Evolutionary conservation across 2,797 vertebrate genomes (phyloP).

Genomic region (Pseudochaenichthys georgianus): DNA sequence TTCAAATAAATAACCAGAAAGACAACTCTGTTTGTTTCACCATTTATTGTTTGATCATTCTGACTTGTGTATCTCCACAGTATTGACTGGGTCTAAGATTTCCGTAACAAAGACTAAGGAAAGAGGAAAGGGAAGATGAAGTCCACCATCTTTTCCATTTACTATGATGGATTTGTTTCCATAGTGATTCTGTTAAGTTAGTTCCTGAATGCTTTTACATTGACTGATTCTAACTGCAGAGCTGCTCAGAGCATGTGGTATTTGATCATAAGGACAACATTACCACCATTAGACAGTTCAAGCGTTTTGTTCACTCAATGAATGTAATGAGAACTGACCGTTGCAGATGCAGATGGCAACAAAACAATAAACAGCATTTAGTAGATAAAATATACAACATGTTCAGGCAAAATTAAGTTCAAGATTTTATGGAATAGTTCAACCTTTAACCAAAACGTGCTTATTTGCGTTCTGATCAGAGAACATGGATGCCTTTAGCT

Average conservation of each 20-base stretch:
- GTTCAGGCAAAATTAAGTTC: no score
- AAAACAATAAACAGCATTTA: not conserved
- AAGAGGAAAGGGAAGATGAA: not conserved
- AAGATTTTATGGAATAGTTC: no score
- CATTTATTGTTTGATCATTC: no score
- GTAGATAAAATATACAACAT: no score
- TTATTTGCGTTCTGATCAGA: no score
- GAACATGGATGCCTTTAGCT: no score
- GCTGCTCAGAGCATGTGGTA: not conserved
- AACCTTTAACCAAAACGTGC: no score
- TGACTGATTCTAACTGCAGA: not conserved
- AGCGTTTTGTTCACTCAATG: not conserved
- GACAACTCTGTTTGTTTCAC: no score
- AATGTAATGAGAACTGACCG: not conserved
- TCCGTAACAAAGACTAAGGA: not conserved
- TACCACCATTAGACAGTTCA: not conserved
- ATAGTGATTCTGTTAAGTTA: constrained; percentile 9
- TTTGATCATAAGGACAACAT: not conserved
- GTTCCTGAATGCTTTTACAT: constrained; percentile 3
- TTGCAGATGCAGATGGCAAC: not conserved
- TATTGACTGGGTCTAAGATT: no score
- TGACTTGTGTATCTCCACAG: no score
- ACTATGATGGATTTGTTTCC: not conserved
- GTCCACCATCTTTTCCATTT: constrained; percentile 1
- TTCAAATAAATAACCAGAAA: no score